Percentiles rank a stretch among this genome's conserved stretches.
phyloP scores from a whole-genome alignment of 92 coral and sea anemone genomes.

The Diadumene lineata region DNA sequence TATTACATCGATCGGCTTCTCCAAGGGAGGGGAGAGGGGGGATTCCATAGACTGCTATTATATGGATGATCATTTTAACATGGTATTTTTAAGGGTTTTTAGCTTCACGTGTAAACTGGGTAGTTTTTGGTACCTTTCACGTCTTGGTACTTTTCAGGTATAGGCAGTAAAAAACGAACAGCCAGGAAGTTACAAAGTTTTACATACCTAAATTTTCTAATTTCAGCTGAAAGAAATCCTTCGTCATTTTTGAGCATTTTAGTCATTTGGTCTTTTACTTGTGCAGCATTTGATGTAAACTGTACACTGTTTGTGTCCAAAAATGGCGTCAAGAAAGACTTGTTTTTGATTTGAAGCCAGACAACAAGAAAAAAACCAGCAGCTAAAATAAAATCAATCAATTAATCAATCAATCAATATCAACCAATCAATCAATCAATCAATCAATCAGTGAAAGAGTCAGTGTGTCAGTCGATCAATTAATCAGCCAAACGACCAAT shows the following conservation, averaged over 20 bases:
- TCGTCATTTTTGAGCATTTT: constrained; percentile 9
- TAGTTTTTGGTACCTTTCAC: too few relatives aligned
- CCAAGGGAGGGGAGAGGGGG: too few relatives aligned
- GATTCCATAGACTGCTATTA: background rate
- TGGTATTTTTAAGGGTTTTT: too few relatives aligned
- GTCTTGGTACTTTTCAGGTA: too few relatives aligned
- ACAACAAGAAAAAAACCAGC: constrained; percentile 58
- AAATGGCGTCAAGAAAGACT: constrained; percentile 37
- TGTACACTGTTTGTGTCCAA: constrained; percentile 37
- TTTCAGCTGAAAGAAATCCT: constrained; percentile 23
- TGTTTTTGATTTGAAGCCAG: constrained; percentile 60
- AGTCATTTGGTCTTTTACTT: constrained; percentile 30
- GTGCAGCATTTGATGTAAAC: constrained; percentile 22
- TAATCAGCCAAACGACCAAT: too few relatives aligned
- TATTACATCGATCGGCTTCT: too few relatives aligned
- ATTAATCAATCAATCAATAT: background rate
- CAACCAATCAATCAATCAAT: background rate
- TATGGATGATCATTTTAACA: background rate
- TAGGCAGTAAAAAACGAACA: too few relatives aligned
- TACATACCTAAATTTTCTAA: constrained; percentile 27
- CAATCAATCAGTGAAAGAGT: too few relatives aligned
- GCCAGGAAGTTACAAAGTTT: too few relatives aligned
- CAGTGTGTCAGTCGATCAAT: too few relatives aligned
- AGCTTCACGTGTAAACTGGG: too few relatives aligned
- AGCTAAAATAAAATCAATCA: constrained; percentile 32